A percentile compares a stretch with the other conserved stretches of the same genome.
Conservation (phyloP, 1,140 invertebrate genomes). For the Frieseomelitta varia region DNA sequence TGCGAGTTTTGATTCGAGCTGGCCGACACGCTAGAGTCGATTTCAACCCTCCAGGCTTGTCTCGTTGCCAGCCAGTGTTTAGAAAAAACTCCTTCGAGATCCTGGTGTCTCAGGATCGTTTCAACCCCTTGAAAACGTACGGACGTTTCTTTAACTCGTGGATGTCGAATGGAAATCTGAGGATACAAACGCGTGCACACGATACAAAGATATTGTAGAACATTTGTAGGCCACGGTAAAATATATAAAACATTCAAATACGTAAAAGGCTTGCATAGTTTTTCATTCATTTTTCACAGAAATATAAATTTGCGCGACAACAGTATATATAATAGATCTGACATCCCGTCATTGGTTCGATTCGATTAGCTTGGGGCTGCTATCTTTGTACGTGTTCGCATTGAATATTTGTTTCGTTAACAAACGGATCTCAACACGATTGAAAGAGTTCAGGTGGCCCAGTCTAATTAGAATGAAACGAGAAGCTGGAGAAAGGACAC, state of each 20-base stretch:
- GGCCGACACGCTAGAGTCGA: slow-evolving; percentile 31
- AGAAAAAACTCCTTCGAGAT: background rate
- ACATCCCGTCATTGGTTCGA: background rate
- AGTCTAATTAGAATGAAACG: background rate
- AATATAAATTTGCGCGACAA: too few species aligned
- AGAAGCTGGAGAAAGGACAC: background rate
- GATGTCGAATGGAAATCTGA: too few species aligned
- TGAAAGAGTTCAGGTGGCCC: background rate
- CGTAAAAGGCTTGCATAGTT: too few species aligned
- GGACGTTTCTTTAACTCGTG: too few species aligned
- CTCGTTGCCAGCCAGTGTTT: background rate
- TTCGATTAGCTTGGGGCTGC: background rate
- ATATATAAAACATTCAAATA: too few species aligned
- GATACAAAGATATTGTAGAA: too few species aligned
- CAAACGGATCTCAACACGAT: background rate
- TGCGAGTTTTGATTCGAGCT: slow-evolving; percentile 36
- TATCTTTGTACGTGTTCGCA: too few species aligned
- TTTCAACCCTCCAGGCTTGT: slow-evolving; percentile 29
- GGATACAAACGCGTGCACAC: too few species aligned
- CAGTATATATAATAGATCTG: background rate
- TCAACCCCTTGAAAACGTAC: background rate
- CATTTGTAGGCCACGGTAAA: too few species aligned
- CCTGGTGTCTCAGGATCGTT: background rate
- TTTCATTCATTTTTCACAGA: too few species aligned
- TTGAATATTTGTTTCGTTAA: background rate